These are phyloP conservation scores for Gonatopus flavifemur DNA, from an alignment of 1,140 invertebrate genomes.

Conservation along the genomic window DNA sequence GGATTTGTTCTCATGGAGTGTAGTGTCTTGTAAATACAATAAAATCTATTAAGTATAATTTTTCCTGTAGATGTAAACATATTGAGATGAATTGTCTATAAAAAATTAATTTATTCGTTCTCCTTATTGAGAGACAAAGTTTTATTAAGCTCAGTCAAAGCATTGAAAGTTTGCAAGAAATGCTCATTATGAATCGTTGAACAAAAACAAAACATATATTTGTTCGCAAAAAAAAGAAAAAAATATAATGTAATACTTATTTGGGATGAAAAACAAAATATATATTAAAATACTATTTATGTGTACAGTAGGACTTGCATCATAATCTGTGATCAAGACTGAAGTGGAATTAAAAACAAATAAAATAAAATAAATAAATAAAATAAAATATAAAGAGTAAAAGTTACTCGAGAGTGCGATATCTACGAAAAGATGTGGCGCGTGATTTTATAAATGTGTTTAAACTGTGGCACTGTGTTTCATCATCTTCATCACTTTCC, in stretches of 20 bases:
- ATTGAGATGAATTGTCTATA: constrained; percentile 37
- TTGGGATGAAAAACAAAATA: too few relatives aligned
- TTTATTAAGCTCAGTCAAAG: constrained; percentile 24
- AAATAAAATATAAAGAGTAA: constrained; percentile 15
- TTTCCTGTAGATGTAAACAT: constrained; percentile 49
- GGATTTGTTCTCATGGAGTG: constrained; percentile 56
- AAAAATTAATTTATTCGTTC: constrained; percentile 24
- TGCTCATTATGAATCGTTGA: too few relatives aligned
- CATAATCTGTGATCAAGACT: too few relatives aligned
- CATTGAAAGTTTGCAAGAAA: constrained; percentile 37
- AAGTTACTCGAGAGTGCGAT: constrained; percentile 2
- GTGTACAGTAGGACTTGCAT: too few relatives aligned
- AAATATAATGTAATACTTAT: too few relatives aligned
- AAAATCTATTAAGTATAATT: constrained; percentile 53
- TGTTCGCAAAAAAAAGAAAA: too few relatives aligned
- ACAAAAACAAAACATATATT: too few relatives aligned
- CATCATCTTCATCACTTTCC: too few relatives aligned
- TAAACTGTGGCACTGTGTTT: too few relatives aligned
- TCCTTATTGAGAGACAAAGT: constrained; percentile 9
- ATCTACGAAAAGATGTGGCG: not conserved
- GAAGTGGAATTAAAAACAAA: too few relatives aligned
- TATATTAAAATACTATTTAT: too few relatives aligned
- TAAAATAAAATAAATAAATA: constrained; percentile 22
- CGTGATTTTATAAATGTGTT: too few relatives aligned
- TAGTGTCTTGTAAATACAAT: constrained; percentile 58